Conservation (phyloP, 1,140 invertebrate genomes). For the Philaenus spumarius region DNA sequence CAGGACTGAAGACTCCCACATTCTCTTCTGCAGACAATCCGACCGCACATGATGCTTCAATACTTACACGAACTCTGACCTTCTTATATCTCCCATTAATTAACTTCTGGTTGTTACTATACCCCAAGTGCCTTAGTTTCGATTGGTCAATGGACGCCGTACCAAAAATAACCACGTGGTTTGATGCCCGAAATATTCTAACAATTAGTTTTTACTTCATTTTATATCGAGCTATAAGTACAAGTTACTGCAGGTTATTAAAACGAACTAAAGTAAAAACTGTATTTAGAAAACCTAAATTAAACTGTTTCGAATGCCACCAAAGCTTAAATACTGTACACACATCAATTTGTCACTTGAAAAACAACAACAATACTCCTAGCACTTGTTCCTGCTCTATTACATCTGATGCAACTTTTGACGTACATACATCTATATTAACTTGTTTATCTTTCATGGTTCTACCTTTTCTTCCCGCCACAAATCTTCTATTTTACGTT, state of each 20-base stretch:
- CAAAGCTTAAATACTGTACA: too few relatives aligned
- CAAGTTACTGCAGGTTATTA: background rate
- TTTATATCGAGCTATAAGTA: background rate
- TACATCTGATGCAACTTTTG: too few relatives aligned
- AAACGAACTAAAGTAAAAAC: constrained; percentile 16
- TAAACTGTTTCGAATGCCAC: too few relatives aligned
- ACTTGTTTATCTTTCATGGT: constrained; percentile 65
- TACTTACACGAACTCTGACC: constrained; percentile 66
- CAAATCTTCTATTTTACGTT: constrained; percentile 80
- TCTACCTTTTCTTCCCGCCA: constrained; percentile 78
- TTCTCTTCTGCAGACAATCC: constrained; percentile 90
- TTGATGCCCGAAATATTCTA: constrained; percentile 67
- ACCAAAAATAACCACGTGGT: constrained; percentile 62
- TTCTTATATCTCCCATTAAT: constrained; percentile 83
- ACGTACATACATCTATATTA: too few relatives aligned
- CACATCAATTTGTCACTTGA: too few relatives aligned
- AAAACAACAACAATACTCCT: too few relatives aligned
- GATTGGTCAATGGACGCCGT: constrained; percentile 96
- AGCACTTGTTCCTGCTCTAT: too few relatives aligned
- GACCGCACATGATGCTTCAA: constrained; percentile 65
- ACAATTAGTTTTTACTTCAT: constrained; percentile 60
- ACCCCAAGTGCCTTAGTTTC: constrained; percentile 77
- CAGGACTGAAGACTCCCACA: constrained; percentile 57
- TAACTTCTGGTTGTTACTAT: constrained; percentile 75
- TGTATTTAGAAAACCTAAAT: constrained; percentile 17